Evolutionary conservation across 2,113 vertebrate genomes (phyloP).

Genomic region (Pedetes capensis): DNA sequence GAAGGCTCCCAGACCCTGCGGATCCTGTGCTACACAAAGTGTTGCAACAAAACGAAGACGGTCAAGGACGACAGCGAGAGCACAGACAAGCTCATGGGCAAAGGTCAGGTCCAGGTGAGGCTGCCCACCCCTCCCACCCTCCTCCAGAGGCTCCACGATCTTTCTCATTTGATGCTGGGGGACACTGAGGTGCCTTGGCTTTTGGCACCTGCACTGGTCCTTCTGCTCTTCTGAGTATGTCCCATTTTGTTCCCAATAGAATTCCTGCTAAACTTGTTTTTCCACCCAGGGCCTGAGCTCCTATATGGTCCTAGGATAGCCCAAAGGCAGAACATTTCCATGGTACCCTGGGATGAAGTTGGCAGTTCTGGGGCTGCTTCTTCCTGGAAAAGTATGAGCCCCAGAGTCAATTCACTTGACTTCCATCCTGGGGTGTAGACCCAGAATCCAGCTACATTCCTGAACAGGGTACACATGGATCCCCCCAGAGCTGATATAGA

Average conservation of each 20-base stretch:
- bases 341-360: background rate
- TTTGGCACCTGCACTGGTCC: fast-evolving
- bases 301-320: background rate
- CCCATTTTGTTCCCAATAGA: background rate
- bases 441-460: background rate
- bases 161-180: fast-evolving
- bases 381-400: background rate
- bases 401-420: background rate
- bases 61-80: slow-evolving; percentile 92
- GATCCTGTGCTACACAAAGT: slow-evolving; percentile 95
- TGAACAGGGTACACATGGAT: background rate
- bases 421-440: too few relatives aligned
- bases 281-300: background rate
- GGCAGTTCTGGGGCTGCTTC: background rate
- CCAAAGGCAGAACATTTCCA: background rate
- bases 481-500: background rate
- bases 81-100: slow-evolving; percentile 91
- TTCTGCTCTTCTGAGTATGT: background rate
- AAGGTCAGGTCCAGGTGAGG: slow-evolving; percentile 93
- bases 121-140: background rate
- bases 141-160: fast-evolving
- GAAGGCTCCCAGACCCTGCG: slow-evolving; percentile 95
- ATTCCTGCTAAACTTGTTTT: background rate
- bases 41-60: slow-evolving; percentile 90
- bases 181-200: too few relatives aligned